Percentiles rank a stretch among this genome's conserved stretches.
These are phyloP conservation scores for Microctenopoma steveboyesi DNA, from an alignment of 2,797 vertebrate genomes.

Conservation along the genomic window DNA sequence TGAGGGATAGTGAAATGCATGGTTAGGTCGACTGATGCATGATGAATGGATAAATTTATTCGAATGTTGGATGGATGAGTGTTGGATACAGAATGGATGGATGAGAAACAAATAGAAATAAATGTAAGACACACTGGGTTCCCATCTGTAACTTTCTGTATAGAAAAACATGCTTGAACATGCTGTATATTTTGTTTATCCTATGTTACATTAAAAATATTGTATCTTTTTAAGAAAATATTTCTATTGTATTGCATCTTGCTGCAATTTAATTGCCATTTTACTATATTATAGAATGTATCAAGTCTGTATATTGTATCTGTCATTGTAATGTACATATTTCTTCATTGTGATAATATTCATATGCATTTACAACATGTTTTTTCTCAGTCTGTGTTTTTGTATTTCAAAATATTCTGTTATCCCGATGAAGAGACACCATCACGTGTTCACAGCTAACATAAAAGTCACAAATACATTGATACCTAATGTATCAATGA, in stretches of 20 bases:
- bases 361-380: conserved; percentile 51
- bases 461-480: too few relatives aligned
- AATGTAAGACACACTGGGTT: conserved; percentile 13
- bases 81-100: too few relatives aligned
- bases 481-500: too few relatives aligned
- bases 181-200: conserved; percentile 64
- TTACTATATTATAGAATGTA: conserved; percentile 60
- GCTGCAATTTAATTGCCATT: conserved; percentile 50
- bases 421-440: not conserved
- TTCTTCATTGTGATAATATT: conserved; percentile 54
- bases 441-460: too few relatives aligned
- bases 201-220: conserved; percentile 40
- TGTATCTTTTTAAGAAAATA: conserved; percentile 66
- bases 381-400: conserved; percentile 17
- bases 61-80: not conserved
- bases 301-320: conserved; percentile 58
- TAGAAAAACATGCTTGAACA: conserved; percentile 38
- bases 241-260: conserved; percentile 59
- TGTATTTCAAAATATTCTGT: conserved; percentile 6
- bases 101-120: not conserved
- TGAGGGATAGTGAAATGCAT: too few relatives aligned
- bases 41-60: not conserved
- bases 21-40: not conserved
- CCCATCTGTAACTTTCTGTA: conserved; percentile 24
- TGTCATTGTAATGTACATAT: conserved; percentile 66